Percentiles rank a stretch among this genome's conserved stretches.
Evolutionary conservation across 1,140 invertebrate genomes (phyloP).

Genomic region (Drosophila navojoa): DNA sequence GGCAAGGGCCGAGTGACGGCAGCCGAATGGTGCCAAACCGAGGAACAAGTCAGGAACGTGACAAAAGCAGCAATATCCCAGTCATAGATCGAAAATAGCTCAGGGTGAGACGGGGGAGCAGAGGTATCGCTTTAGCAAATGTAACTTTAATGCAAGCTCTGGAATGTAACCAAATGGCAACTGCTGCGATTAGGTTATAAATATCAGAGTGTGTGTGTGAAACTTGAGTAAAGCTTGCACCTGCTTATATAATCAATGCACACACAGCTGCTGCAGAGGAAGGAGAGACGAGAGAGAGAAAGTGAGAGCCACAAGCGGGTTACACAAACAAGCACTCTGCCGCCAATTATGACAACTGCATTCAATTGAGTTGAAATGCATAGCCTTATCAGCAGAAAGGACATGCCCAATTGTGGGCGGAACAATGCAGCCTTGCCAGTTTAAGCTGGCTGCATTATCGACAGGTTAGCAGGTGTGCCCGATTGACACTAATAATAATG

Average conservation of each 20-base stretch:
- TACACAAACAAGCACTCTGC: conserved; percentile 23
- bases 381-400: conserved; percentile 52
- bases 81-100: conserved; percentile 20
- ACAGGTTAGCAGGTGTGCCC: conserved; percentile 13
- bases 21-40: conserved; percentile 62
- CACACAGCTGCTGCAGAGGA: background rate
- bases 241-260: conserved; percentile 22
- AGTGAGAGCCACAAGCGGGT: background rate
- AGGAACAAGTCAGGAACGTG: conserved; percentile 70
- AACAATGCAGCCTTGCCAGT: background rate
- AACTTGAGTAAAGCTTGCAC: conserved; percentile 24
- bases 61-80: conserved; percentile 52
- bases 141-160: conserved; percentile 57
- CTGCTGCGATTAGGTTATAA: conserved; percentile 36
- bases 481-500: conserved; percentile 26
- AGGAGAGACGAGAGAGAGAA: background rate
- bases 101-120: background rate
- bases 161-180: conserved; percentile 18
- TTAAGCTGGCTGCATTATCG: conserved; percentile 25
- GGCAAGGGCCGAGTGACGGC: conserved; percentile 51
- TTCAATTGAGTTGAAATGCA: conserved; percentile 65
- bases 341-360: conserved; percentile 78
- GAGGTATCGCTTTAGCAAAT: conserved; percentile 19
- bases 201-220: conserved; percentile 13
- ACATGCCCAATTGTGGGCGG: conserved; percentile 8